A percentile compares a stretch with the other conserved stretches of the same genome.
Evolutionary conservation across 2,888 invertebrate species (phyloP).

Genomic region (Heteromyza rotundicornis): DNA sequence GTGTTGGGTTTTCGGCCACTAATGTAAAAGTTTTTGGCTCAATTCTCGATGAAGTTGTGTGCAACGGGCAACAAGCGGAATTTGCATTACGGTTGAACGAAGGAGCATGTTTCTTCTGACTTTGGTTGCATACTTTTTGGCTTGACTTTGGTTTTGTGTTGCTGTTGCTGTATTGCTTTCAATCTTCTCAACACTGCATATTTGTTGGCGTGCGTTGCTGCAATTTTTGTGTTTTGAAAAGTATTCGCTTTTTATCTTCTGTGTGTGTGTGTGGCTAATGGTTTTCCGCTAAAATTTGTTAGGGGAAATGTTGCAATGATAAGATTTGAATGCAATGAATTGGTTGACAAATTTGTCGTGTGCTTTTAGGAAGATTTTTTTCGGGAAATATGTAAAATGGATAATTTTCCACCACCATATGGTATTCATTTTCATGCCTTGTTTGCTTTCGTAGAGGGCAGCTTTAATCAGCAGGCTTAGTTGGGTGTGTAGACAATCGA

Average conservation of each 20-base stretch:
- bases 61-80: neutral
- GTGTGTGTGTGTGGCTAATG: neutral
- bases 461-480: too few species aligned
- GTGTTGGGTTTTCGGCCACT: neutral
- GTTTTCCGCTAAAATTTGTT: neutral
- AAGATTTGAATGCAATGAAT: neutral
- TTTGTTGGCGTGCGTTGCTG: neutral
- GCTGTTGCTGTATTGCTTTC: too few species aligned
- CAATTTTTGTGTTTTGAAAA: neutral
- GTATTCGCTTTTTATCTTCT: neutral
- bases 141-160: neutral
- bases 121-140: neutral
- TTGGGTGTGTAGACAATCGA: too few species aligned
- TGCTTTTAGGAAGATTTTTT: too few species aligned
- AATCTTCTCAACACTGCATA: neutral
- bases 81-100: too few species aligned
- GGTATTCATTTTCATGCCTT: too few species aligned
- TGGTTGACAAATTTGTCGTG: too few species aligned
- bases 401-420: too few species aligned
- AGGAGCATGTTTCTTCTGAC: too few species aligned
- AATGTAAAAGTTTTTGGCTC: conserved; percentile 3
- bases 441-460: too few species aligned
- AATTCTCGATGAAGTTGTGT: neutral
- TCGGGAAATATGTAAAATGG: too few species aligned
- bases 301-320: neutral